A percentile compares a stretch with the other conserved stretches of the same genome.
Evolutionary conservation across 2,113 vertebrate species (phyloP).

Genomic region (Anoplopoma fimbria): DNA sequence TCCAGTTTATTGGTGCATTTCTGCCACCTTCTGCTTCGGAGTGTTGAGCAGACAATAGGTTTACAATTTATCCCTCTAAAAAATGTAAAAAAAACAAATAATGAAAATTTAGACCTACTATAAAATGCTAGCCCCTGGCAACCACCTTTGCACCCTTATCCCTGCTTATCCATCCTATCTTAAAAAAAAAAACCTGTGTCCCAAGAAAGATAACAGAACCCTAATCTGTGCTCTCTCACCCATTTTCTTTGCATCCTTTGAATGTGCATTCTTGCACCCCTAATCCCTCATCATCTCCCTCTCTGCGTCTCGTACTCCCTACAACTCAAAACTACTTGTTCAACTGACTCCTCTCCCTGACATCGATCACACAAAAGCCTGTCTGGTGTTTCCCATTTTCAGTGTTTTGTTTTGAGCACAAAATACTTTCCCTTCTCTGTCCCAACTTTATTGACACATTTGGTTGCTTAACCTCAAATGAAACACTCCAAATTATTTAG

Average conservation of each 20-base stretch:
- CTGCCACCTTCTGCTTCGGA: background rate
- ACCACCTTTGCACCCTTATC: background rate
- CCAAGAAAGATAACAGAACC: background rate
- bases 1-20: background rate
- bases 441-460: too few relatives aligned
- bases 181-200: background rate
- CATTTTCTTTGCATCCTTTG: background rate
- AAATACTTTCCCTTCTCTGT: too few relatives aligned
- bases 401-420: too few relatives aligned
- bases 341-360: background rate
- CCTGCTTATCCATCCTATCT: background rate
- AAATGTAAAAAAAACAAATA: background rate
- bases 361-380: background rate
- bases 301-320: background rate
- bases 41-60: background rate
- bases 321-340: too few relatives aligned
- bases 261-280: background rate
- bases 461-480: too few relatives aligned
- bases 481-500: too few relatives aligned
- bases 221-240: background rate
- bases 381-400: background rate
- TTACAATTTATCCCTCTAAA: background rate
- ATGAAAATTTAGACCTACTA: background rate
- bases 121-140: too few relatives aligned
- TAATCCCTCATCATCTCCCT: background rate